Evolutionary conservation across 2,797 vertebrate species (phyloP).

Genomic region (Acipenser oxyrinchus): DNA sequence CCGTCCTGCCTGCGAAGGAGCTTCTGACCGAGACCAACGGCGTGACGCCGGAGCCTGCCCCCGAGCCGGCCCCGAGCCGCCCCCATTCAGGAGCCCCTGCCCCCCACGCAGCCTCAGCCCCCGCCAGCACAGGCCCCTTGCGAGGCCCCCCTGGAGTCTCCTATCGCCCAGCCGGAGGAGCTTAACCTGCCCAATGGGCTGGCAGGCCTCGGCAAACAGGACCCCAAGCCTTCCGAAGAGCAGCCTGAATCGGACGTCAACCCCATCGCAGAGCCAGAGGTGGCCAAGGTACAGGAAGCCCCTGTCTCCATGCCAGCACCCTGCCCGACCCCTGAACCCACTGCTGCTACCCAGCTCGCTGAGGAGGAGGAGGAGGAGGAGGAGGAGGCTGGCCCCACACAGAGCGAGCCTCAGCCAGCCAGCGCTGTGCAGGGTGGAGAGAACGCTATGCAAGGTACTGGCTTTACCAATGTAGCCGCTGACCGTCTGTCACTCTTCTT

Average conservation of each 20-base stretch:
- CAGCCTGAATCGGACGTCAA: conserved; percentile 56
- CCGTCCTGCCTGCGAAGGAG: conserved; percentile 8
- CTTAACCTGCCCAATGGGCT: conserved; percentile 67
- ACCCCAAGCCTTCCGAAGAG: conserved; percentile 39
- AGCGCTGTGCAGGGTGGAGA: conserved; percentile 49
- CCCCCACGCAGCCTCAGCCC: not conserved
- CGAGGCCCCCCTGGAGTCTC: conserved; percentile 60
- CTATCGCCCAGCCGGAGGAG: conserved; percentile 81
- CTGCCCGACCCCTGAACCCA: conserved; percentile 15
- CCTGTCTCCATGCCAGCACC: conserved; percentile 18
- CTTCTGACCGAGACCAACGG: conserved; percentile 59
- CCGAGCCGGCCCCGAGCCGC: conserved; percentile 31
- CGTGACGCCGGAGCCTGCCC: conserved; percentile 30
- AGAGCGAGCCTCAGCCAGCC: conserved; percentile 27
- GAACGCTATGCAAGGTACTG: conserved; percentile 67
- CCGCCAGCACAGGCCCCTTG: conserved; percentile 6
- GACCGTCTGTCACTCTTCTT: too few relatives aligned
- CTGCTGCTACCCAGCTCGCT: conserved; percentile 35
- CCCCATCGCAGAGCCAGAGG: conserved; percentile 74
- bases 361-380: conserved; percentile 53
- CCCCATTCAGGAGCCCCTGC: conserved; percentile 13
- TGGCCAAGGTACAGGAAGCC: conserved; percentile 47
- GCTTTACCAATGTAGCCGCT: too few relatives aligned
- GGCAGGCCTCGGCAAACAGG: conserved; percentile 40
- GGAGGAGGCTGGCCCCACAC: conserved; percentile 22